phyloP scores from a whole-genome alignment of 2,113 vertebrate genomes.

The Cavia aperea region DNA sequence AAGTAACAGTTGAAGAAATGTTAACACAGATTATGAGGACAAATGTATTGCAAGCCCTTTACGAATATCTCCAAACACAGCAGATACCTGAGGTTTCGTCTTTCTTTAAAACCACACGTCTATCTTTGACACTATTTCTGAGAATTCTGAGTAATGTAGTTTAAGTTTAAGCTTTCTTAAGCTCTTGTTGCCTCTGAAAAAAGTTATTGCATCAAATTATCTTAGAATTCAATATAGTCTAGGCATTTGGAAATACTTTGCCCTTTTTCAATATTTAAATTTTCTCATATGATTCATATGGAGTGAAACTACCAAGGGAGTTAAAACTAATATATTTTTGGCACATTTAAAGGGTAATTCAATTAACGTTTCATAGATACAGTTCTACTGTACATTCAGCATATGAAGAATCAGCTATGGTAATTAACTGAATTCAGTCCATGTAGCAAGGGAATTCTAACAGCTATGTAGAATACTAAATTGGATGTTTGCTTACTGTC shows the following conservation, averaged over 20 bases:
- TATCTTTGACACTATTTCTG: not conserved
- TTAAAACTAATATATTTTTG: slow-evolving; percentile 68
- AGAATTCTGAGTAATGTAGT: not conserved
- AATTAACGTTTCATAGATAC: slow-evolving; percentile 64
- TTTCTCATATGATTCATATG: slow-evolving; percentile 56
- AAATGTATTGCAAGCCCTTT: not conserved
- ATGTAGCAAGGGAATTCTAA: slow-evolving; percentile 55
- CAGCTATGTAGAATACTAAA: slow-evolving; percentile 25
- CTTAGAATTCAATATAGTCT: slow-evolving; percentile 21
- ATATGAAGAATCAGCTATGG: slow-evolving; percentile 60
- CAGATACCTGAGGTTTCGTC: not conserved
- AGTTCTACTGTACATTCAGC: slow-evolving; percentile 57
- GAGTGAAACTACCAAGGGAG: slow-evolving; percentile 52
- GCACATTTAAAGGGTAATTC: slow-evolving; percentile 68
- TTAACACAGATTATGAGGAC: not conserved
- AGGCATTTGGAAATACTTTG: slow-evolving; percentile 10
- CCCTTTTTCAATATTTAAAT: slow-evolving; percentile 15
- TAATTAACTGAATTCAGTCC: slow-evolving; percentile 68
- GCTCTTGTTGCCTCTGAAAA: not conserved
- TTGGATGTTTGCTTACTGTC: slow-evolving; percentile 39
- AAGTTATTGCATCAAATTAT: not conserved
- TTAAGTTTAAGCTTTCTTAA: not conserved
- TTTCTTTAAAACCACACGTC: not conserved
- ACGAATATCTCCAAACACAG: not conserved
- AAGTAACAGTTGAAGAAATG: not conserved